Evolutionary conservation across 2,113 vertebrate genomes (phyloP).

Genomic region (Struthio camelus): DNA sequence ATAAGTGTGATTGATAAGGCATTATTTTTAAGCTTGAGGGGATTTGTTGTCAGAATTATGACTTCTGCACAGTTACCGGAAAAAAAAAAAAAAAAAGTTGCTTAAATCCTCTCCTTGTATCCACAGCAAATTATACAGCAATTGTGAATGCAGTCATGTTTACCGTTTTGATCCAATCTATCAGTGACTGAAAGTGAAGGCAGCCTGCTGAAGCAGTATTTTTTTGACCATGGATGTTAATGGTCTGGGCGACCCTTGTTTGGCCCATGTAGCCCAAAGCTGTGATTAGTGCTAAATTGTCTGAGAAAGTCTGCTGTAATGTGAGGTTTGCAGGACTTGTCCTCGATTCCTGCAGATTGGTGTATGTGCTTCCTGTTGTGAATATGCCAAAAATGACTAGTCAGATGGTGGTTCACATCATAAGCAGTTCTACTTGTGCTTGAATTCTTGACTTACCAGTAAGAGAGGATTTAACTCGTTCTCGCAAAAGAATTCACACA

Average conservation of each 20-base stretch:
- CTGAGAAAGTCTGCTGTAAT: not conserved
- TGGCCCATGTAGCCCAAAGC: conserved; percentile 22
- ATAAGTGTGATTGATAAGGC: not conserved
- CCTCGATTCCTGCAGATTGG: not conserved
- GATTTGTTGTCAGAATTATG: not conserved
- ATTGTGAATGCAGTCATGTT: not conserved
- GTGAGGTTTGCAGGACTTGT: not conserved
- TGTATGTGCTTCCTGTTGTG: not conserved
- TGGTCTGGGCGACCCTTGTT: conserved; percentile 8
- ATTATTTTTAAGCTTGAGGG: not conserved
- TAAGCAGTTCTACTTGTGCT: not conserved
- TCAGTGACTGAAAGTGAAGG: conserved; percentile 34
- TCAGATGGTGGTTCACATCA: conserved; percentile 1
- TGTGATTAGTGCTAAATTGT: conserved; percentile 32
- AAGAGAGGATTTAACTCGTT: not conserved
- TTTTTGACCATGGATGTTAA: not conserved
- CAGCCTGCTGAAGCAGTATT: not conserved
- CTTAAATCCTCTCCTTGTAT: not conserved
- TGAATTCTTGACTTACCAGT: not conserved
- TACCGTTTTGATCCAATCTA: not conserved
- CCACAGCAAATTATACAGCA: not conserved
- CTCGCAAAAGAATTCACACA: not conserved
- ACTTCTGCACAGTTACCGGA: not conserved
- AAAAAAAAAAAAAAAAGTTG: not conserved
- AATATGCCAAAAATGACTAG: not conserved